These are phyloP conservation scores for Rousettus madagascariensis DNA, from an alignment of 2,797 vertebrate genomes.

Conservation along the genomic window DNA sequence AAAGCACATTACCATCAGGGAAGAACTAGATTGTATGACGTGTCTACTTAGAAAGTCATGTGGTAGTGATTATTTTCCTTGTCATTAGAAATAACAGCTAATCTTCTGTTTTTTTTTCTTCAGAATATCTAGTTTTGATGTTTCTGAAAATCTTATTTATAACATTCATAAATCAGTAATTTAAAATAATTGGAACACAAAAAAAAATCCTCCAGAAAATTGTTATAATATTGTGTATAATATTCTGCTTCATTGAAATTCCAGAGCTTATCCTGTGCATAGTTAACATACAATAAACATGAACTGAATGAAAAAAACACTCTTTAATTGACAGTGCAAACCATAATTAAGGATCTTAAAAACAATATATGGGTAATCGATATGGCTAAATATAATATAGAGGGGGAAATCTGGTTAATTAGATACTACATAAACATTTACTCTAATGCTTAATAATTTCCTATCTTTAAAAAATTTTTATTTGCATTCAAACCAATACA, in stretches of 20 bases:
- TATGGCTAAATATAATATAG: background rate
- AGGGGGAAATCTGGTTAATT: background rate
- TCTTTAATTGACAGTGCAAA: background rate
- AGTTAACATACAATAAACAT: constrained; percentile 14
- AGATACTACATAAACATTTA: background rate
- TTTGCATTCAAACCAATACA: background rate
- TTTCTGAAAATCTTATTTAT: constrained; percentile 38
- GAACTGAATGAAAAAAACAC: background rate
- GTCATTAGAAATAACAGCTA: constrained; percentile 46
- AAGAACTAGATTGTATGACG: background rate
- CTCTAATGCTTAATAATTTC: constrained; percentile 18
- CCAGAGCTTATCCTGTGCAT: background rate
- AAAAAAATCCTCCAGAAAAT: constrained; percentile 48
- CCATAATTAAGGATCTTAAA: constrained; percentile 33
- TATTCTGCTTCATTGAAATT: background rate
- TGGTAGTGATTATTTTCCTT: background rate
- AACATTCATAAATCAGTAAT: background rate
- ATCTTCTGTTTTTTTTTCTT: background rate
- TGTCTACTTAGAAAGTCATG: background rate
- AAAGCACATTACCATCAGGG: background rate
- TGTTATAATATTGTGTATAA: background rate
- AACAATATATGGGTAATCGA: background rate
- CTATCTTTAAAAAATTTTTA: background rate
- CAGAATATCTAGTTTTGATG: constrained; percentile 31
- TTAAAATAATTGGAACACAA: constrained; percentile 42